These are phyloP conservation scores for Acanthurus lineatus DNA, from an alignment of 2,797 vertebrate genomes.

Conservation along the genomic window DNA sequence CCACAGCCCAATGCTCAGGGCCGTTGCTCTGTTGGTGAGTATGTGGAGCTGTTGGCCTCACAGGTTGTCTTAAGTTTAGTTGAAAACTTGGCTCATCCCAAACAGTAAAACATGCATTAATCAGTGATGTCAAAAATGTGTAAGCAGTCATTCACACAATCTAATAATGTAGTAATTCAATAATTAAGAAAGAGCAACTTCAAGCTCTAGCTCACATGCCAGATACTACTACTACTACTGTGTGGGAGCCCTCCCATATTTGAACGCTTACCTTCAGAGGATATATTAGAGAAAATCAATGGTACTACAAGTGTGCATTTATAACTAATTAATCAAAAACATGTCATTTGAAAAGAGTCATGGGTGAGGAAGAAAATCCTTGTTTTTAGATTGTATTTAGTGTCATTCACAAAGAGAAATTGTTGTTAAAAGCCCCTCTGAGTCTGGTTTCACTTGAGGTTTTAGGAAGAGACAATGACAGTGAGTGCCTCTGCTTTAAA, in stretches of 20 bases:
- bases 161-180: neutral
- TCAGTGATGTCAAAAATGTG: neutral
- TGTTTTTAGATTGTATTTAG: neutral
- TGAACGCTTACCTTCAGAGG: neutral
- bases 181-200: neutral
- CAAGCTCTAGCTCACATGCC: neutral
- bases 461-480: conserved; percentile 5
- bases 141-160: conserved; percentile 7
- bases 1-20: conserved; percentile 83
- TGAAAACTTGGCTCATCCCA: too few relatives aligned
- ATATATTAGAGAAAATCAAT: neutral
- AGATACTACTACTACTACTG: conserved; percentile 2
- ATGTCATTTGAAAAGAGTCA: neutral
- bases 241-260: neutral
- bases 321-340: neutral
- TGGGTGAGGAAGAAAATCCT: neutral
- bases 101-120: too few relatives aligned
- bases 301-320: neutral
- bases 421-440: neutral
- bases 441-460: conserved; percentile 50
- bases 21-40: conserved; percentile 90
- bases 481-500: conserved; percentile 78
- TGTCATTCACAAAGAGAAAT: neutral
- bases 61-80: neutral
- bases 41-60: neutral